Base-by-base conservation (phyloP, 1,140 invertebrate species). In the Drosophila mayri region DNA sequence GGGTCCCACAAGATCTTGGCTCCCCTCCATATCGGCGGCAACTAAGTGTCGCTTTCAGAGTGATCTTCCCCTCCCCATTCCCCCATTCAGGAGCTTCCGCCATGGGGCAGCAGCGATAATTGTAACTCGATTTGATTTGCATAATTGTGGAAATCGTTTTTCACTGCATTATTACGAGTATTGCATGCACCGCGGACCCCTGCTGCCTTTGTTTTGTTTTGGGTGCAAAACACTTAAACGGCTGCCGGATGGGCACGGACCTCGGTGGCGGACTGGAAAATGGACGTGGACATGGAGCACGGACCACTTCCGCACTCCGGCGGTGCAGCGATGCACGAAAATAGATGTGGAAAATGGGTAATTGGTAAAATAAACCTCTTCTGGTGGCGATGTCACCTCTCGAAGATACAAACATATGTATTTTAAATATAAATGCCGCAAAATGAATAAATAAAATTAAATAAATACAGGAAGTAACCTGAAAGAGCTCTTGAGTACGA, bases 391-490 rank as follows among this genome's bases (percentile, higher is more conserved):
- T 79, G 68, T 67, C 77, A 79, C 55, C 68, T 74, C 25, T 59
- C 47, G 47, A 64, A 71, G 49, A 66, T 66, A 79, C 25, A 22
- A 22, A 22, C 22, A 25, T 32, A 18, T 18, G 16, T 18, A 1
- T 37, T 1, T 32, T 8, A 12, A 18, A 32, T 18, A 78, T 67
- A 79, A 82, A 73, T 76, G 64, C 73, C 71, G 37, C 61, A 75
- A 86, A 81, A 66, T 68, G 37, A 76, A 65, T 55, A 76, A 64
- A 52, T 60, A 22, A 59, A 30, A 70, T 41, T 47, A 64, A 30
- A 70, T 41, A 57, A 62, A 68, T 35, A 61, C 68, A 90, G 84
- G 84, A 88, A 88, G 71, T 78, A 79, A 57, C 50, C 59, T 30
- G 32, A 49, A 46, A 65, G 74, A 76, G 70, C 77, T 81, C 73